A percentile compares a stretch with the other conserved stretches of the same genome.
These are phyloP conservation scores for Anthophora plumipes DNA, from an alignment of 2,888 invertebrate species.

Conservation along the genomic window DNA sequence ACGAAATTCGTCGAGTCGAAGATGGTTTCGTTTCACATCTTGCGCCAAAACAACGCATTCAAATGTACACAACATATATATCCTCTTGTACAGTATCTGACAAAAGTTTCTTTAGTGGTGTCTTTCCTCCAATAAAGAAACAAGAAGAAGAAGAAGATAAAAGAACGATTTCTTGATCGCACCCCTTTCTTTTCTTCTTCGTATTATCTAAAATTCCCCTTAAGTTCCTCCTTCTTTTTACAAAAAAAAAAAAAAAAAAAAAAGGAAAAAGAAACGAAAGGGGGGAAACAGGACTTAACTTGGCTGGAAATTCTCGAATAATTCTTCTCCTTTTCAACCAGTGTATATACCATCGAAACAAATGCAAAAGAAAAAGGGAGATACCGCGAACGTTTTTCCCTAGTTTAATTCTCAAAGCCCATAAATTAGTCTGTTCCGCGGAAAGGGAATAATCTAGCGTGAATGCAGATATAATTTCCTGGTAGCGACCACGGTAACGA, in stretches of 20 bases:
- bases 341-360: too few species aligned
- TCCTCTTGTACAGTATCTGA: not conserved
- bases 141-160: too few species aligned
- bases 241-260: not conserved
- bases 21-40: not conserved
- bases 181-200: not conserved
- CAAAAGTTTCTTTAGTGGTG: not conserved
- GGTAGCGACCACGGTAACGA: constrained; percentile 3
- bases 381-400: not conserved
- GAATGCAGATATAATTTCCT: constrained; percentile 16
- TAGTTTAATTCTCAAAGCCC: not conserved
- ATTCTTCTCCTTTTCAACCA: not conserved
- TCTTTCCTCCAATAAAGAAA: not conserved
- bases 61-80: not conserved
- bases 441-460: not conserved
- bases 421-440: not conserved
- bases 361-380: not conserved
- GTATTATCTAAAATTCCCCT: not conserved
- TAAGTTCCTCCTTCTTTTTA: too few species aligned
- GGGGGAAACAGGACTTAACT: too few species aligned
- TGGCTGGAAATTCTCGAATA: not conserved
- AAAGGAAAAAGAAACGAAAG: too few species aligned
- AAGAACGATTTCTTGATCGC: not conserved
- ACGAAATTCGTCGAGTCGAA: constrained; percentile 24
- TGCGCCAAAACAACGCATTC: not conserved